Evolutionary conservation across 1,140 invertebrate genomes (phyloP).

Genomic region (Penaeus japonicus): DNA sequence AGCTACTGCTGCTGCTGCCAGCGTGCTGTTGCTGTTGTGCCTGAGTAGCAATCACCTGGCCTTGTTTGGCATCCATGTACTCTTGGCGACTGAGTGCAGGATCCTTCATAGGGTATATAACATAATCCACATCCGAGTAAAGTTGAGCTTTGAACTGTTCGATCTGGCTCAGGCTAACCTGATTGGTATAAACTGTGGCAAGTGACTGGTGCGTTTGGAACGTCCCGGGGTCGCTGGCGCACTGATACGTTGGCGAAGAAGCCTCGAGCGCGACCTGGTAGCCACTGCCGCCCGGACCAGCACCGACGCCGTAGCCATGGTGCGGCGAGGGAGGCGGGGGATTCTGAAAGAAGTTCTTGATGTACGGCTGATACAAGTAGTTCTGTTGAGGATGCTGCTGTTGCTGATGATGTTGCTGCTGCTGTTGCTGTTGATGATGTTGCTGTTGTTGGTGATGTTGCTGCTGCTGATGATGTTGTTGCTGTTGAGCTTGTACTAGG

Average conservation of each 20-base stretch:
- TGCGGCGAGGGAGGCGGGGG: constrained; percentile 40
- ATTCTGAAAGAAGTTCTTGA: constrained; percentile 55
- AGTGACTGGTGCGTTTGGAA: constrained; percentile 64
- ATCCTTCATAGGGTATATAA: constrained; percentile 87
- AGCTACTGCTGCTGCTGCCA: constrained; percentile 47
- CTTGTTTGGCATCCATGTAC: constrained; percentile 85
- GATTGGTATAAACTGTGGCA: constrained; percentile 71
- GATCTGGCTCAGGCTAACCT: constrained; percentile 78
- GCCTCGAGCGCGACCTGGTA: constrained; percentile 37
- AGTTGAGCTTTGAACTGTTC: constrained; percentile 86
- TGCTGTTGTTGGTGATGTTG: constrained; percentile 1
- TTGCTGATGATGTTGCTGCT: constrained; percentile 20
- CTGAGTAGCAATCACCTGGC: constrained; percentile 61
- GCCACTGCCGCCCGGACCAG: constrained; percentile 37
- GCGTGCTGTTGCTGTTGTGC: constrained; percentile 52
- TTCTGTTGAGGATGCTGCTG: constrained; percentile 32
- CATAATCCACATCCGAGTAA: constrained; percentile 88
- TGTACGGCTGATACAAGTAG: constrained; percentile 48
- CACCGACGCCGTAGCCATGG: constrained; percentile 45
- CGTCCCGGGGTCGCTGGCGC: constrained; percentile 44
- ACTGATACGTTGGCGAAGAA: constrained; percentile 38
- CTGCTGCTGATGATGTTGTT: neutral
- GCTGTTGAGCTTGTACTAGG: neutral
- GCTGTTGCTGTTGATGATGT: neutral
- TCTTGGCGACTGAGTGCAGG: constrained; percentile 87